Evolutionary conservation across 2,888 invertebrate species (phyloP), one percentile per base, ranked within the genome.

Genomic region (Ennomos erosarius): DNA sequence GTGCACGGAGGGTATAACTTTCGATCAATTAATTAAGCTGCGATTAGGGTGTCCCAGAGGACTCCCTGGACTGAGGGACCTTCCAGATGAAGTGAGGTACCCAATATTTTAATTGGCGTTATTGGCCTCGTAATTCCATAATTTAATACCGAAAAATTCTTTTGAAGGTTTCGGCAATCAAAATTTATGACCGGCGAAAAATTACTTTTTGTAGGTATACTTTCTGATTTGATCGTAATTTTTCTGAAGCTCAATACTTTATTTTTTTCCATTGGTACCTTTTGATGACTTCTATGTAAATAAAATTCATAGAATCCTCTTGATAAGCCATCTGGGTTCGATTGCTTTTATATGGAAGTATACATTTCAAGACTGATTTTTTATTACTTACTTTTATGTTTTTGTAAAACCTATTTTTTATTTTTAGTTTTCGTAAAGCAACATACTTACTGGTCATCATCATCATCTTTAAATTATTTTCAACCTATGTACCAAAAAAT

Each of bases 11-110:
- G 89, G 88, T 81, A 87, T 83, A 89, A 88, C 82, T 90, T 90
- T 90, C 90, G 82, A 92, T 92, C 90, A 90, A 91, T 92, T 92
- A 90, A 91, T 92, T 91, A 89, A 81, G 79, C 82, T 81, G 81
- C 87, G 87, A 88, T 88, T 88, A 87, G 79, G 75, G 79, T 76
- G 81, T 68, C 82, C 77, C 86, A 78, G 81, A 82, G 82, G 85
- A 81, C 78, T 75, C 61, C 71, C 1, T 37, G 37, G 35, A 36
- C 70, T 36, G 36, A 34, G 34, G 9, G 49, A 35, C 49, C 51
- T 43, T n/a, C 36, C 68, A 81, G 78, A 81, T 82, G 81, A 76
- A 76, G 81, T 75, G 73, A 75, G 70, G 75, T 76, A 70, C 71
- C 81, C 79, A 85, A 87, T 85, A 87, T 81, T 79, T 81, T 87